Percentiles rank a stretch among this genome's conserved stretches.
These are phyloP conservation scores for Conchocele bisecta DNA, from an alignment of 2,888 invertebrate species.

Conservation along the genomic window DNA sequence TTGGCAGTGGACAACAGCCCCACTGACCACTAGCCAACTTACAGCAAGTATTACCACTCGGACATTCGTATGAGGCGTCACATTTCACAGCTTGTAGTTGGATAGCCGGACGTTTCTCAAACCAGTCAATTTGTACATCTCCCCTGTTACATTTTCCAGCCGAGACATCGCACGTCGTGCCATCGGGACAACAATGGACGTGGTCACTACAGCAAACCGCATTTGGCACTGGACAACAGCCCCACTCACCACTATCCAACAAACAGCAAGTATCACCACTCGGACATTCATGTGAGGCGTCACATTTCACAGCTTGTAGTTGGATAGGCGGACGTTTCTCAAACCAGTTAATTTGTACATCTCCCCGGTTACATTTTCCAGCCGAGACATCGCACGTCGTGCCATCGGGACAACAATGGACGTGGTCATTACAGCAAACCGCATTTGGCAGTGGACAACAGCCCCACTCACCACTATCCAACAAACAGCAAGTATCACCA, in stretches of 20 bases:
- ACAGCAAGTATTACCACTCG: too few relatives aligned
- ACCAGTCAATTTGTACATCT: too few relatives aligned
- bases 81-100: slow-evolving; percentile 19
- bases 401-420: slow-evolving; percentile 66
- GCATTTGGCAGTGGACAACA: too few relatives aligned
- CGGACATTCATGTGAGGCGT: slow-evolving; percentile 48
- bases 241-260: slow-evolving; percentile 62
- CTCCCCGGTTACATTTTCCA: slow-evolving; percentile 12
- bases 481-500: too few relatives aligned
- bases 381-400: slow-evolving; percentile 45
- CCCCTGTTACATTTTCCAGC: too few relatives aligned
- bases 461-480: too few relatives aligned
- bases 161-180: too few relatives aligned
- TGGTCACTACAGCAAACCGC: slow-evolving; percentile 68
- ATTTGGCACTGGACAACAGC: slow-evolving; percentile 77
- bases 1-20: too few relatives aligned
- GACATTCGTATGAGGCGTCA: too few relatives aligned
- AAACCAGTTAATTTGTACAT: slow-evolving; percentile 30
- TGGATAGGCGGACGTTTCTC: slow-evolving; percentile 15
- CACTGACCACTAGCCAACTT: too few relatives aligned
- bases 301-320: slow-evolving; percentile 12
- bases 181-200: slow-evolving; percentile 61
- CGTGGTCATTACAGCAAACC: too few relatives aligned
- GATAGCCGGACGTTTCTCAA: slow-evolving; percentile 23
- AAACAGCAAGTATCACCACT: slow-evolving; percentile 76